A percentile compares a stretch with the other conserved stretches of the same genome.
phyloP scores from a whole-genome alignment of 2,797 vertebrate genomes.

The Brachyrhaphis roseni region DNA sequence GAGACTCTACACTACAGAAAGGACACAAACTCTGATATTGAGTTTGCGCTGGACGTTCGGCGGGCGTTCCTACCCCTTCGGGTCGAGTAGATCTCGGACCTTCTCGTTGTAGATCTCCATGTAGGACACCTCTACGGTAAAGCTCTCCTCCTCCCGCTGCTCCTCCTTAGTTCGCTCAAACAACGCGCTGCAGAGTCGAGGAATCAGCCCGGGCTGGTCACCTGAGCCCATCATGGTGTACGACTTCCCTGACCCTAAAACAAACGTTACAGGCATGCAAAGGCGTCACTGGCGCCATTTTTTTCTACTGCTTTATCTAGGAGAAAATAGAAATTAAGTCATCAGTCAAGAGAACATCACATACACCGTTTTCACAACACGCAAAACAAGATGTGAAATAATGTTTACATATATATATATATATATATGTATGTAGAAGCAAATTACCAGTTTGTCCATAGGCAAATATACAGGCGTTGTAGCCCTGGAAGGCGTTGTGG shows the following conservation, averaged over 20 bases:
- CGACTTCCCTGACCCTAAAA: constrained; percentile 91
- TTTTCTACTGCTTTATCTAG: not conserved
- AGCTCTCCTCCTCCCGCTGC: constrained; percentile 87
- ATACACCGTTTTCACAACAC: not conserved
- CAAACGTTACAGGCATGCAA: not conserved
- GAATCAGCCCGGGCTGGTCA: constrained; percentile 91
- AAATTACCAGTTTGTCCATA: constrained; percentile 95
- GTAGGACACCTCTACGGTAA: constrained; percentile 95
- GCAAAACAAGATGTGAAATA: not conserved
- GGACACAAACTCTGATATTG: not conserved
- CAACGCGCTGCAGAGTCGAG: constrained; percentile 91
- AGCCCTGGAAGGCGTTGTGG: constrained; percentile 96
- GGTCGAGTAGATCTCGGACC: constrained; percentile 95
- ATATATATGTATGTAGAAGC: not conserved
- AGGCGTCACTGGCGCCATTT: not conserved
- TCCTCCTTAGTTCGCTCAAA: constrained; percentile 83
- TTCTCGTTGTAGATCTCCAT: constrained; percentile 99
- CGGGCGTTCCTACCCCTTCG: constrained; percentile 85
- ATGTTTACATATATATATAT: not conserved
- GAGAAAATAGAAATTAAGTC: not conserved
- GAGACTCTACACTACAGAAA: fast-evolving
- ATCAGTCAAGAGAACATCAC: not conserved
- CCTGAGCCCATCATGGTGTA: constrained; percentile 95
- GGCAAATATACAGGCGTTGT: constrained; percentile 98
- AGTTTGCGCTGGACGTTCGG: not conserved